Evolutionary conservation across 2,888 invertebrate genomes (phyloP).

Genomic region (Polydrusus cervinus): DNA sequence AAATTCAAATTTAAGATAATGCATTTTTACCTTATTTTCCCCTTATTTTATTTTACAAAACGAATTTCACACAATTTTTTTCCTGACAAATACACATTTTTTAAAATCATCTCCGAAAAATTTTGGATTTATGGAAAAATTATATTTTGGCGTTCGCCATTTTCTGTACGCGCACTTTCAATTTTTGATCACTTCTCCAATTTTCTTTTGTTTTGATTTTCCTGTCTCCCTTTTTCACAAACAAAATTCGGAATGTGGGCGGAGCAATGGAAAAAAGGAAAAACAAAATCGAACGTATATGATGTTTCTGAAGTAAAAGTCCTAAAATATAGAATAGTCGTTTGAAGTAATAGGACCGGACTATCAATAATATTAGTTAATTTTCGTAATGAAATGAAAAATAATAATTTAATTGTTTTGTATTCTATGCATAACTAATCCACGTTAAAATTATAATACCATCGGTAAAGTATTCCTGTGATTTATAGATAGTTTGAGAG

Average conservation of each 20-base stretch:
- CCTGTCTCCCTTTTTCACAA: slow-evolving; percentile 42
- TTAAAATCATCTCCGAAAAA: slow-evolving; percentile 7
- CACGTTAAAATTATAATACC: too few relatives aligned
- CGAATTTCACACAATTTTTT: slow-evolving; percentile 1
- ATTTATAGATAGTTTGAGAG: too few relatives aligned
- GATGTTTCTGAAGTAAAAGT: background rate
- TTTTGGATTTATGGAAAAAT: slow-evolving; percentile 22
- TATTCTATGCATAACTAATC: too few relatives aligned
- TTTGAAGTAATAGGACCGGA: background rate
- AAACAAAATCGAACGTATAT: slow-evolving; percentile 25
- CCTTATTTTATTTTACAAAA: background rate
- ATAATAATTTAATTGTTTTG: too few relatives aligned
- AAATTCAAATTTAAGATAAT: background rate
- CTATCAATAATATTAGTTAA: background rate
- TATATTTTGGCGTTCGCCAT: slow-evolving; percentile 32
- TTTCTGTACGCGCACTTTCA: slow-evolving; percentile 38
- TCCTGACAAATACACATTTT: background rate
- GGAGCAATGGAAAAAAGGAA: slow-evolving; percentile 23
- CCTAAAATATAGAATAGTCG: background rate
- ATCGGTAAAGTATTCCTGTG: too few relatives aligned
- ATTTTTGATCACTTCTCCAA: slow-evolving; percentile 6
- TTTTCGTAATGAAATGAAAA: too few relatives aligned
- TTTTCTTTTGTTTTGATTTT: slow-evolving; percentile 46
- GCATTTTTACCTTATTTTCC: slow-evolving; percentile 29
- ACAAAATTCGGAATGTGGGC: slow-evolving; percentile 22